Evolutionary conservation across 2,113 vertebrate genomes (phyloP).

Genomic region (Holacanthus passer): DNA sequence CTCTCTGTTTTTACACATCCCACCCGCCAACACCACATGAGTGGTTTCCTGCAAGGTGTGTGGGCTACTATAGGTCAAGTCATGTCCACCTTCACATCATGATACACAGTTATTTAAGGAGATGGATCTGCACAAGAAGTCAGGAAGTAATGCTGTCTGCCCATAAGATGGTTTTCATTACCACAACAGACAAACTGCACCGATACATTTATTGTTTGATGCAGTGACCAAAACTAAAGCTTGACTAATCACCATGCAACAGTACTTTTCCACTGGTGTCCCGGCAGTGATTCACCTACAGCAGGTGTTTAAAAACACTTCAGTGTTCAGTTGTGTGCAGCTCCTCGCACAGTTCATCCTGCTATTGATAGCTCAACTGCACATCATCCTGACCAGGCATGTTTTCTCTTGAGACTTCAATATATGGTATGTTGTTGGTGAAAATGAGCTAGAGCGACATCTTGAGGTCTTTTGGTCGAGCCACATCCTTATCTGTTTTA

Average conservation of each 20-base stretch:
- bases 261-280: neutral
- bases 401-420: neutral
- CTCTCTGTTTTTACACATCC: slow-evolving; percentile 1
- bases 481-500: neutral
- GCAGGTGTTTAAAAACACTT: neutral
- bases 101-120: slow-evolving; percentile 5
- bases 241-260: neutral
- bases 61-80: slow-evolving; percentile 8
- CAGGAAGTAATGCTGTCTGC: neutral
- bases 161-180: neutral
- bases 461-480: slow-evolving; percentile 4
- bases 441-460: neutral
- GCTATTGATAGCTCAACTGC: neutral
- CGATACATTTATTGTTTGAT: neutral
- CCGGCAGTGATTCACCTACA: neutral
- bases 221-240: neutral
- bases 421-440: neutral
- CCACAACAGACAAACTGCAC: neutral
- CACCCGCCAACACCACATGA: neutral
- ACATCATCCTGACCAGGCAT: neutral
- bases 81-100: neutral
- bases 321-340: neutral
- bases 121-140: neutral
- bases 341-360: neutral
- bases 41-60: neutral